Base-by-base conservation (phyloP, 1,140 invertebrate species). In the Anagrus nilaparvatae region DNA sequence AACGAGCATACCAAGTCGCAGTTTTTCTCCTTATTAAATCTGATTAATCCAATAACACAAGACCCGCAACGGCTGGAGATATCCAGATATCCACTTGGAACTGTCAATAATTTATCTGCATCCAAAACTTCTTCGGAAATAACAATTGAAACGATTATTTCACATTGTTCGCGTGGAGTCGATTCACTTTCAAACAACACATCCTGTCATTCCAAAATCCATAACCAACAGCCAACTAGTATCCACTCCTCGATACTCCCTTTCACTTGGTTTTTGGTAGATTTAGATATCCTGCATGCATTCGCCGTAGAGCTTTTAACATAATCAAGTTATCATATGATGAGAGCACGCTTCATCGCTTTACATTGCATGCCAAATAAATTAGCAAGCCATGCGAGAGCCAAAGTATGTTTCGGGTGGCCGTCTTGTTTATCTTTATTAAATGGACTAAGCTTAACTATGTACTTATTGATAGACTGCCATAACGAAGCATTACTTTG, bases 111-210 rank as follows among this genome's bases (percentile, higher is more conserved):
- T n/a, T n/a, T n/a, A n/a, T n/a, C n/a, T n/a, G n/a, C n/a, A n/a
- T n/a, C n/a, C n/a, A n/a, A n/a, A 37, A 29, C 38, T 12, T 43
- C 25, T 36, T 47, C 33, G 41, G 48, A 35, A 34, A 50, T 50
- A 43, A n/a, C n/a, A n/a, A n/a, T n/a, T n/a, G n/a, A n/a, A n/a
- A n/a, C n/a, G n/a, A n/a, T n/a, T n/a, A n/a, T n/a, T n/a, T n/a
- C n/a, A n/a, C n/a, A n/a, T n/a, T n/a, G n/a, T 47, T 46, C 46
- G 48, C 54, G 56, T 52, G 53, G 55, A 61, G 58, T 60, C 58
- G 55, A 61, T 59, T 59, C 55, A 56, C 52, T 50, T 56, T 56
- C 49, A 44, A 36, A 41, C 39, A 41, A 39, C 36, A 45, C 10
- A 53, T 56, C 40, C 47, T 50, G 24, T 55, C 47, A 51, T 48